These are phyloP conservation scores for Ammospiza nelsoni DNA, from an alignment of 2,113 vertebrate species.

Conservation along the genomic window DNA sequence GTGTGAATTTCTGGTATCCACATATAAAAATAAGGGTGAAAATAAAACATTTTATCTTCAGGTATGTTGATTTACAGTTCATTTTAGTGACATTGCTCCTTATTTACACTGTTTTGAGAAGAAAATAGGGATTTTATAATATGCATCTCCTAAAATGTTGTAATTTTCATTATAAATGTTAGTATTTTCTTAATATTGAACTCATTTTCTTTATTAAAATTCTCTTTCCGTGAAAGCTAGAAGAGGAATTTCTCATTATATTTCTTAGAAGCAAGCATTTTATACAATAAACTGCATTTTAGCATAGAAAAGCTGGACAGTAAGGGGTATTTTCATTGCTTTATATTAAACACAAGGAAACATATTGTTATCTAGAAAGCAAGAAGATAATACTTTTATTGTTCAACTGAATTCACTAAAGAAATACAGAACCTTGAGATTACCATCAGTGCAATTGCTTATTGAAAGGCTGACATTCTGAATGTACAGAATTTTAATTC, in stretches of 20 bases:
- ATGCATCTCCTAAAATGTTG: neutral
- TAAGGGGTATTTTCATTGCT: neutral
- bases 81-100: neutral
- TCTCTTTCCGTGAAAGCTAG: neutral
- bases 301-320: neutral
- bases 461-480: neutral
- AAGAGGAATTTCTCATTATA: neutral
- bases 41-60: neutral
- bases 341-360: constrained; percentile 3
- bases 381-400: neutral
- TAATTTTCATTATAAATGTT: neutral
- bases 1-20: neutral
- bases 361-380: neutral
- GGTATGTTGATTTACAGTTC: neutral
- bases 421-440: neutral
- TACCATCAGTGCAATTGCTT: neutral
- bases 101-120: neutral
- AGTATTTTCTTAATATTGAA: neutral
- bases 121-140: neutral
- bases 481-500: neutral
- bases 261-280: neutral
- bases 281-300: neutral
- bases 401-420: constrained; percentile 10
- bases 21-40: neutral
- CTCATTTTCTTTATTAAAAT: neutral